These are phyloP conservation scores for Caloenas nicobarica DNA, from an alignment of 2,113 vertebrate genomes.

Conservation along the genomic window DNA sequence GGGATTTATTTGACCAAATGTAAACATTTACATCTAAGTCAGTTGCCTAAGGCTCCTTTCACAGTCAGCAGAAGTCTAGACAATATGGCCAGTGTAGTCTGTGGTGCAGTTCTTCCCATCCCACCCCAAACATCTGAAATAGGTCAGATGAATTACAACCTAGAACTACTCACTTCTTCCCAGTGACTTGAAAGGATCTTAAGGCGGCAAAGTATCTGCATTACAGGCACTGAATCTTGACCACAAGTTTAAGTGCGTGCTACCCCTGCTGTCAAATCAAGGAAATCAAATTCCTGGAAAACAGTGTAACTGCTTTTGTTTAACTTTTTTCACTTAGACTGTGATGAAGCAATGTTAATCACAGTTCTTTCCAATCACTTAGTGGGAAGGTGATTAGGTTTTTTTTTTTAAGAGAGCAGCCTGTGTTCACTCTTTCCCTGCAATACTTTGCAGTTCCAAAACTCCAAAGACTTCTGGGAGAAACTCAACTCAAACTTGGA, in stretches of 20 bases:
- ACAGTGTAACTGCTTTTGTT: neutral
- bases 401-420: neutral
- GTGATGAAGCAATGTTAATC: neutral
- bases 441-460: conserved; percentile 69
- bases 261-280: neutral
- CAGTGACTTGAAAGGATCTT: neutral
- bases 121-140: neutral
- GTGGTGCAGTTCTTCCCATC: neutral
- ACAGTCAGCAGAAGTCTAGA: neutral
- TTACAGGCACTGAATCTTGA: neutral
- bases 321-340: neutral
- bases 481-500: conserved; percentile 87
- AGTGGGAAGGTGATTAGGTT: neutral
- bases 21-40: neutral
- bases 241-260: neutral
- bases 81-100: neutral
- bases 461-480: conserved; percentile 87
- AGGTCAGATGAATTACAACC: neutral
- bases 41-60: neutral
- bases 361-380: neutral
- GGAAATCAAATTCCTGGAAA: neutral
- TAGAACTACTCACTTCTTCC: neutral
- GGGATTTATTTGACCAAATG: neutral
- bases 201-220: neutral
- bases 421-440: neutral